Conservation (phyloP, 30 jellyfish, hydroid and myxozoan species). For the Pelagia noctiluca region DNA sequence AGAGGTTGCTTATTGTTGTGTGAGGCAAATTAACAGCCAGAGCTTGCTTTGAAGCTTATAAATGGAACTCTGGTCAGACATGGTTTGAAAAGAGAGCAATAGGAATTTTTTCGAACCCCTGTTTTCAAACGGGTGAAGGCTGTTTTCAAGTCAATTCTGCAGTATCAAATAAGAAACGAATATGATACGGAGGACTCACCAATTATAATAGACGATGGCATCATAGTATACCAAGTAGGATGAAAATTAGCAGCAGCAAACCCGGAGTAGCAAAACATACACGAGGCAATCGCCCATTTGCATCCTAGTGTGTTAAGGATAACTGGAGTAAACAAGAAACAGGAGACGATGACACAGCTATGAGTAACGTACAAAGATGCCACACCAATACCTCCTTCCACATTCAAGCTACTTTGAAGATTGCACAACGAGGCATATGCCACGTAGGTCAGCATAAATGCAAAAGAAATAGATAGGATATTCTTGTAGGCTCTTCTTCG, state of each 20-base stretch:
- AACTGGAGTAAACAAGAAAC: slow-evolving; percentile 32
- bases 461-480: slow-evolving; percentile 22
- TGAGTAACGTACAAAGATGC: slow-evolving; percentile 49
- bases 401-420: slow-evolving; percentile 57
- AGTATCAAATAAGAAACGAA: no score
- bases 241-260: slow-evolving; percentile 56
- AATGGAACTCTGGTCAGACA: background rate
- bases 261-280: slow-evolving; percentile 25
- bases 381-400: slow-evolving; percentile 54
- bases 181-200: slow-evolving; percentile 25
- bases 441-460: slow-evolving; percentile 54
- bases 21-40: no score
- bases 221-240: slow-evolving; percentile 63
- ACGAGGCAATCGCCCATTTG: slow-evolving; percentile 30
- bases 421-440: slow-evolving; percentile 48
- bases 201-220: slow-evolving; percentile 44
- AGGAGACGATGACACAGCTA: slow-evolving; percentile 24
- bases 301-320: slow-evolving; percentile 36
- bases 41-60: no score
- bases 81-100: background rate
- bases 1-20: no score
- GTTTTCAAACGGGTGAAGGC: background rate
- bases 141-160: background rate
- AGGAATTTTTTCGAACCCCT: background rate
- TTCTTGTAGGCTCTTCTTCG: slow-evolving; percentile 41